Evolutionary conservation across 92 coral and sea anemone genomes (phyloP), one percentile per base, ranked within the genome.

Genomic region (Hydrozoanthus gracilis): DNA sequence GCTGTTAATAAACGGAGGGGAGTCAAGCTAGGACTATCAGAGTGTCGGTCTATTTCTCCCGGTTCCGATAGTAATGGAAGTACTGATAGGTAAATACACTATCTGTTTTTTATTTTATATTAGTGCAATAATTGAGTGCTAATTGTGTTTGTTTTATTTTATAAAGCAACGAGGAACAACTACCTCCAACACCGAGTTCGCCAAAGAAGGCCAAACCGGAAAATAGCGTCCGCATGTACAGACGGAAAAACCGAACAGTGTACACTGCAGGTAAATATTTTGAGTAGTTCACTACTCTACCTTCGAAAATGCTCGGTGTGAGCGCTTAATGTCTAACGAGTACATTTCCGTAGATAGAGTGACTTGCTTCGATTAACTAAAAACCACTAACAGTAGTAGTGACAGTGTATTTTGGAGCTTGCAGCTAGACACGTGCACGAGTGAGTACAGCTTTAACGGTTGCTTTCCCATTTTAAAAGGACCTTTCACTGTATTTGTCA

Each of bases 181-280:
- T 65, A 6, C 84, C 71, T 27, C 73, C 61, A 4, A 79, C 73
- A 3, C 74, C 84, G 6, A 79, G 60, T 11, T 79, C 84, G 17
- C 84, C 84, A 10, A 79, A 79, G 73, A 79, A 79, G 73, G 60
- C 84, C 12, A 79, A 79, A 66, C 73, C 73, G 47, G 84, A 64
- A 79, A 79, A 49, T 60, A 79, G 73, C 11, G 73, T 79, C 8
- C 51, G 84, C 5, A 60, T 79, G 62, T 79, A 79, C 74, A 64
- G 84, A 62, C 84, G 84, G 3, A 79, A 64, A 18, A 64, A 79
- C 4, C 72, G 84, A 79, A 79, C 84, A 47, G 84, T 79, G 4
- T 79, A 79, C 20, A 79, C 73, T n/a, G 73, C 84, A 5, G 84
- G 84, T 79, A 47, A 79, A 44, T 8, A 35, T 17, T 64, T 20